Evolutionary conservation across 1,140 invertebrate species (phyloP).

Genomic region (Drosophila yakuba): DNA sequence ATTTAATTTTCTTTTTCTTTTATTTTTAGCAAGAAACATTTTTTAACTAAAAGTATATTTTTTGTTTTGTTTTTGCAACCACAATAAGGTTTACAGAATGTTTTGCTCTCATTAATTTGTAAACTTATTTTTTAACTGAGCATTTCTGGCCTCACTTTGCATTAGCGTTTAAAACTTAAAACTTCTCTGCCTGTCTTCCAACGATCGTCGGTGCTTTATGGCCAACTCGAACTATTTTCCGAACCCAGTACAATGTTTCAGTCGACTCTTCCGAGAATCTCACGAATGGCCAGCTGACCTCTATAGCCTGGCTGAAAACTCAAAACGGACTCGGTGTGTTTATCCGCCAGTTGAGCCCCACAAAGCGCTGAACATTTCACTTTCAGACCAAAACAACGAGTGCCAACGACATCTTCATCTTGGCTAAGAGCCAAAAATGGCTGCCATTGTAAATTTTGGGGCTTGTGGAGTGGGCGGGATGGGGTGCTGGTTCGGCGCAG

Average conservation of each 20-base stretch:
- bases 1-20: too few relatives aligned
- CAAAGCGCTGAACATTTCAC: constrained; percentile 66
- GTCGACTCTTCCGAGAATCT: constrained; percentile 61
- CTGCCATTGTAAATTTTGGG: constrained; percentile 70
- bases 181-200: constrained; percentile 44
- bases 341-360: constrained; percentile 38
- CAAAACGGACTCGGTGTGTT: constrained; percentile 10
- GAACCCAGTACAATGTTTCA: constrained; percentile 55
- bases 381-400: constrained; percentile 53
- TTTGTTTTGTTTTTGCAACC: too few relatives aligned
- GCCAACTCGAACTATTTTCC: constrained; percentile 42
- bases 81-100: too few relatives aligned
- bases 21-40: too few relatives aligned
- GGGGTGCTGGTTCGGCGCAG: constrained; percentile 58
- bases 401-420: constrained; percentile 73
- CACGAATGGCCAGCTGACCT: constrained; percentile 61
- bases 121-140: neutral
- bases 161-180: neutral
- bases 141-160: neutral
- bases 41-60: too few relatives aligned
- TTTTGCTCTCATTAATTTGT: too few relatives aligned
- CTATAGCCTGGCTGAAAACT: constrained; percentile 37
- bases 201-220: constrained; percentile 72
- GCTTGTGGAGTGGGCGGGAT: constrained; percentile 24
- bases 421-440: constrained; percentile 68